Evolutionary conservation across 1,140 invertebrate species (phyloP), one percentile per base, ranked within the genome.

Genomic region (Elysia chlorotica): DNA sequence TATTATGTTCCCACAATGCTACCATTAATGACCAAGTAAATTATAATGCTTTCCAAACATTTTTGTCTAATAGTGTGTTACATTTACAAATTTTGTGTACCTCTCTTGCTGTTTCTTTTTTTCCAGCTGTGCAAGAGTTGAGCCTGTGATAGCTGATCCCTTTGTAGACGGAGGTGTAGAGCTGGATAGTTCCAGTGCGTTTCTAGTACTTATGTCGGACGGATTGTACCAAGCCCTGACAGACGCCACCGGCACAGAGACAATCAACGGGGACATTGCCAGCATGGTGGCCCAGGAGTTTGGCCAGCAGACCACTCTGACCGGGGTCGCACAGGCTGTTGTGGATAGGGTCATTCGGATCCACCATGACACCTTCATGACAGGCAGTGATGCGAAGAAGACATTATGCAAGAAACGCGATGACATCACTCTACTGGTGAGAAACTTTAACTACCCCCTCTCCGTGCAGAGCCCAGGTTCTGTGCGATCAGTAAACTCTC

Each of bases 401-500:
- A 61, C 57, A 35, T 41, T 78, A 21, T 89, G 87, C 68, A 83
- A 87, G 25, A 91, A 91, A 79, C 84, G 92, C 54, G 93, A 94
- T 73, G 93, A 95, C 81, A 94, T 96, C 75, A 96, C 94, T 0
- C 88, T 97, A 5, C 82, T 97, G 0, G 92, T 97, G 56, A 88
- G 94, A 53, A 96, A 96, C 84, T 96, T 96, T 81, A 95, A 94
- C 86, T 95, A 92, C 80, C 90, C 92, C 6, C 84, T 95, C 23
- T 91, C 91, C 21, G 79, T 81, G 31, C 77, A 74, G 56, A 83
- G 78, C 35, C 81, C 81, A 17, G 82, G 78, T 38, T 71, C 72
- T 19, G 63, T 70, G 6, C 75, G 54, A 35, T 75, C 6, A 78
- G 76, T 37, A 63, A 75, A 59, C 76, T 77, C 56, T 75, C 79